Evolutionary conservation across 2,113 vertebrate genomes (phyloP), one percentile per base, ranked within the genome.

Genomic region (Pelobates fuscus): DNA sequence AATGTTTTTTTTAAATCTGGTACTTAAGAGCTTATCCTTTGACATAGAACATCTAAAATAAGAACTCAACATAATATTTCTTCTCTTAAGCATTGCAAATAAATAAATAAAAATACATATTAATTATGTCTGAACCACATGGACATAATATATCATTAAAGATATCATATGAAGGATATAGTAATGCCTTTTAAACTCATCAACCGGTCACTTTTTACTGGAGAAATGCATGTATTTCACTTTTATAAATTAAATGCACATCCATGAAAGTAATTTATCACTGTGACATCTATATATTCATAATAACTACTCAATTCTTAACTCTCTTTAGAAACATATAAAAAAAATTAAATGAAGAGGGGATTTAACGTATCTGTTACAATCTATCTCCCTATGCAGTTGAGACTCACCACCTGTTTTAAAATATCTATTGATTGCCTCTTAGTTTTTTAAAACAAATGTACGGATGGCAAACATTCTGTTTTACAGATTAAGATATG

Each of bases 391-490:
- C 32, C 8, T 23, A 41, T 20, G 44, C n/a, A 27, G 30, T 37
- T 59, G 73, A 68, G 64, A 52, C 59, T 37, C 57, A 32, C 65
- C 73, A 77, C 73, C 73, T 77, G 73, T 32, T 49, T 26, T 21
- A 61, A 18, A 64, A 37, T 68, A 68, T 68, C 73, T 68, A n/a
- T 37, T 61, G 54, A 68, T 52, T 77, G 65, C 73, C 8, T 58
- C 32, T 49, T 43, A 6, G 32, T 18, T 44, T 67, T 30, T 43
- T 24, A 5, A 52, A 25, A 60, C 65, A 68, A 37, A 59, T 61
- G 64, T 76, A 57, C 72, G 58, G 73, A 77, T 68, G 73, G 73
- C 64, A 77, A n/a, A 58, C 67, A 68, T 60, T 61, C 64, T 49
- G 64, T 54, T 67, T 68, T 60, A 14, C 30, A 77, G 64, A 68